phyloP scores from a whole-genome alignment of 2,113 vertebrate genomes.

The Cervus canadensis region DNA sequence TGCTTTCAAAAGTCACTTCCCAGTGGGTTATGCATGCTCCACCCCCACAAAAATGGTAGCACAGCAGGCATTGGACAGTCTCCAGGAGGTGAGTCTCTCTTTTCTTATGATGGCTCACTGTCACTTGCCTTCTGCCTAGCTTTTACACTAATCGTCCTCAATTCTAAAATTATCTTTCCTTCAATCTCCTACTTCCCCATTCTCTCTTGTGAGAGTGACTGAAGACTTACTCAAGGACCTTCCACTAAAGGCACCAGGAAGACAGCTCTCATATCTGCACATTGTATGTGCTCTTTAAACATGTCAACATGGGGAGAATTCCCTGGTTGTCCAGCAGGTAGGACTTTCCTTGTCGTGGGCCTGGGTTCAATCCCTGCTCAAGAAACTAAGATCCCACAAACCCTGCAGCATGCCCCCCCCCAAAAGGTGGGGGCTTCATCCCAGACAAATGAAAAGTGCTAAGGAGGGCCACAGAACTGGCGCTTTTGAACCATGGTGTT shows the following conservation, averaged over 20 bases:
- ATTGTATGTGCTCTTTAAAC: background rate
- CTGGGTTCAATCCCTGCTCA: background rate
- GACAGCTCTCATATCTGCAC: background rate
- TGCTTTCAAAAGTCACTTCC: conserved; percentile 36
- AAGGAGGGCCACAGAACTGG: background rate
- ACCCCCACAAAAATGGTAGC: background rate
- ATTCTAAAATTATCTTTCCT: conserved; percentile 4
- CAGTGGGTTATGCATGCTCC: background rate
- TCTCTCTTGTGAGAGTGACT: background rate
- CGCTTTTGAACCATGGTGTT: background rate
- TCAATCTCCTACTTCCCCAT: background rate
- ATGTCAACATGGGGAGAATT: background rate
- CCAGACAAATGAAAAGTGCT: background rate
- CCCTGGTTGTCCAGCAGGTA: background rate
- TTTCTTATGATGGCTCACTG: background rate
- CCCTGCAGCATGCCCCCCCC: background rate
- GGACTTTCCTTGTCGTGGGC: background rate
- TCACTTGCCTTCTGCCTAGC: background rate
- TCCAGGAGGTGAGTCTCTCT: background rate
- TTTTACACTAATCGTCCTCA: background rate
- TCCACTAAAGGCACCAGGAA: background rate
- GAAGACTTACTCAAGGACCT: background rate
- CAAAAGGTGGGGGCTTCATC: background rate
- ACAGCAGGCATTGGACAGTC: background rate
- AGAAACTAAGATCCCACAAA: background rate